Evolutionary conservation across 2,113 vertebrate species (phyloP).

Genomic region (Malaclemys terrapin): DNA sequence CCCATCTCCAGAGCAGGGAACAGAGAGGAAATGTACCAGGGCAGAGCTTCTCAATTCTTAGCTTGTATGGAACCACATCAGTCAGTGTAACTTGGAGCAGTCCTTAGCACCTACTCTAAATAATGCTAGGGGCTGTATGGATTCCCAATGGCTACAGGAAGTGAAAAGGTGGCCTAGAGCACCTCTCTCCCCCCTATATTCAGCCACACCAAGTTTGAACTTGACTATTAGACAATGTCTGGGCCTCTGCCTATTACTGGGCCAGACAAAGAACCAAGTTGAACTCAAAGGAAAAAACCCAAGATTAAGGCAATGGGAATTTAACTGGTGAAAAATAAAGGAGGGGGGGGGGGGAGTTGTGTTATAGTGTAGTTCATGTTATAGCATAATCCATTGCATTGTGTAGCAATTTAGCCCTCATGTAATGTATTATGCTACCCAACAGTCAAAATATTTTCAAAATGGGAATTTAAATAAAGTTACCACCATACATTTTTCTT

Average conservation of each 20-base stretch:
- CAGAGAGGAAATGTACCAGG: not conserved
- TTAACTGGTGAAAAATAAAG: not conserved
- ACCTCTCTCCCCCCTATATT: not conserved
- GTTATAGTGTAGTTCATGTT: not conserved
- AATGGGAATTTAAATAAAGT: not conserved
- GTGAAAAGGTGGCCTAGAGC: not conserved
- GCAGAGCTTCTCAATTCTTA: not conserved
- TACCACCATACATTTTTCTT: not conserved
- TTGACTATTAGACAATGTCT: not conserved
- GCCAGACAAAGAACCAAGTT: not conserved
- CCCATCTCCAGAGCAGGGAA: not conserved
- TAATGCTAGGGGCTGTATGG: not conserved
- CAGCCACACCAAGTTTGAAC: not conserved
- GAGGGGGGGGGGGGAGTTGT: not conserved
- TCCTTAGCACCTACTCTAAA: not conserved
- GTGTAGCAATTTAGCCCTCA: not conserved
- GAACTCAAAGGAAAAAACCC: not conserved
- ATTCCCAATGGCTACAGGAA: not conserved
- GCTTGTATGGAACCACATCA: not conserved
- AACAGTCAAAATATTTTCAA: not conserved
- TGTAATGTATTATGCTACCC: not conserved
- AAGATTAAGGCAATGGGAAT: not conserved
- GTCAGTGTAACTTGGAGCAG: not conserved
- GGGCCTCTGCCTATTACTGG: not conserved
- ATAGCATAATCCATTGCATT: not conserved